These are phyloP conservation scores for Porphyrio hochstetteri DNA, from an alignment of 2,113 vertebrate species.

Conservation along the genomic window DNA sequence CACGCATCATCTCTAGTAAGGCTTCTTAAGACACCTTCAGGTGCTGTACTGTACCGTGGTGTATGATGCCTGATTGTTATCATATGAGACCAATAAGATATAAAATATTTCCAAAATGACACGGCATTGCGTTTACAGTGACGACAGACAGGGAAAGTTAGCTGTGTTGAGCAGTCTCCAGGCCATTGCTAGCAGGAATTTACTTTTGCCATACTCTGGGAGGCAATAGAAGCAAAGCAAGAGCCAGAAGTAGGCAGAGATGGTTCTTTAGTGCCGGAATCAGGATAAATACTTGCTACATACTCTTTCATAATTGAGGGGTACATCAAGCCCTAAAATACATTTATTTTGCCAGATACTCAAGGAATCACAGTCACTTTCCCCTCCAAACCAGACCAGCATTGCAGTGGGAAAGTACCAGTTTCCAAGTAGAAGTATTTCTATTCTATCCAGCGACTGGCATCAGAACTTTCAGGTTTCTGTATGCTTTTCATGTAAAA, in stretches of 20 bases:
- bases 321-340: background rate
- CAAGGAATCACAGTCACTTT: background rate
- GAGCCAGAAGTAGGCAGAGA: background rate
- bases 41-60: background rate
- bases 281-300: background rate
- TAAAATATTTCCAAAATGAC: background rate
- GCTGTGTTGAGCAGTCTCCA: background rate
- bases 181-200: background rate
- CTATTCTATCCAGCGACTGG: background rate
- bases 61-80: fast-evolving
- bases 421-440: background rate
- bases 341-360: background rate
- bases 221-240: background rate
- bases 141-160: background rate
- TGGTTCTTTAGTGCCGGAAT: background rate
- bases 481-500: background rate
- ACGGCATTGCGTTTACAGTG: background rate
- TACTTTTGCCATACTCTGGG: background rate
- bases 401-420: background rate
- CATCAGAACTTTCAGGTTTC: background rate
- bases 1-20: background rate
- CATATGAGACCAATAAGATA: background rate
- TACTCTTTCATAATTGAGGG: background rate
- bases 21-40: background rate
- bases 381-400: background rate